A percentile compares a stretch with the other conserved stretches of the same genome.
Conservation (phyloP, 2,113 vertebrate species). For the Passer montanus region DNA sequence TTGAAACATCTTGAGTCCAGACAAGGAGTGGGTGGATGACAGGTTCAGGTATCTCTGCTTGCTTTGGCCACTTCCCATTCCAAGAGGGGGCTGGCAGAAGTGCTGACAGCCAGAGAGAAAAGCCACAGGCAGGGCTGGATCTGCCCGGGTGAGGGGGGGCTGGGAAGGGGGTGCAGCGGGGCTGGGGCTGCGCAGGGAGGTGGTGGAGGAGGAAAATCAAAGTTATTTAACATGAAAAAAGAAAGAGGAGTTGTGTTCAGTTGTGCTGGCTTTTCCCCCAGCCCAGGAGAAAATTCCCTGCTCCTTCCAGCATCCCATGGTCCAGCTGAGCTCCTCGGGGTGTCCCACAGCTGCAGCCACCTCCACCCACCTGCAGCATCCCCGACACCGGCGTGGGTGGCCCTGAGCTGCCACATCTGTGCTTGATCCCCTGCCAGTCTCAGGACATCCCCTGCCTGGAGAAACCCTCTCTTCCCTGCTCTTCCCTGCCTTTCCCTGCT, state of each 20-base stretch:
- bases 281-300: background rate
- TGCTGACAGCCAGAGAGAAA: conserved; percentile 10
- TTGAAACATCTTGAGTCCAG: conserved; percentile 72
- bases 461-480: accelerated
- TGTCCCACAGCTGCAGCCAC: background rate
- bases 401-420: background rate
- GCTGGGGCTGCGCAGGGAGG: background rate
- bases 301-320: background rate
- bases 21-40: conserved; percentile 7
- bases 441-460: background rate
- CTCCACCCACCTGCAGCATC: background rate
- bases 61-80: conserved; percentile 20
- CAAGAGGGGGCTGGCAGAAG: background rate
- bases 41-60: conserved; percentile 44
- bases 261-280: background rate
- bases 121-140: background rate
- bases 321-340: background rate
- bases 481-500: background rate
- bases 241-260: background rate
- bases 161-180: accelerated
- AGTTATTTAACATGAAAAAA: background rate
- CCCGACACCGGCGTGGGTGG: background rate
- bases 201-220: accelerated
- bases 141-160: background rate
- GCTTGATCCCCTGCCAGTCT: background rate